Percentiles rank a stretch among this genome's conserved stretches.
These are phyloP conservation scores for Engraulis encrasicolus DNA, from an alignment of 2,113 vertebrate species.

Conservation along the genomic window DNA sequence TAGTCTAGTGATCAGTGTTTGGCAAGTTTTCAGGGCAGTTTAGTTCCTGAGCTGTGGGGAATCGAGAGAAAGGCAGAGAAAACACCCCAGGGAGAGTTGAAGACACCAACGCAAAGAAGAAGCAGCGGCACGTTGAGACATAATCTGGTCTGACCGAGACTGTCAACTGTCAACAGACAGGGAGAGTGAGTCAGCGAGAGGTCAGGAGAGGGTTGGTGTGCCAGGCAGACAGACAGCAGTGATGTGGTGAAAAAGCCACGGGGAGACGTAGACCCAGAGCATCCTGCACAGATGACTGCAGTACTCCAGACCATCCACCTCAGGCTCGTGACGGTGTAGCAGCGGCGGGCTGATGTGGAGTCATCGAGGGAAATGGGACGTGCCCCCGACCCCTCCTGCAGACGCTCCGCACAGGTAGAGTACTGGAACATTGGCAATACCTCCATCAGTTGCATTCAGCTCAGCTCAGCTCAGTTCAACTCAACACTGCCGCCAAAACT, in stretches of 20 bases:
- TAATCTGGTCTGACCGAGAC: not conserved
- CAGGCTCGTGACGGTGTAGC: not conserved
- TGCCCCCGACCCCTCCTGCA: conserved; percentile 40
- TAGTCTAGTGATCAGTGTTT: not conserved
- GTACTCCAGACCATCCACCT: not conserved
- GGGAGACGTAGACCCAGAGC: not conserved
- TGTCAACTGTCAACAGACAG: not conserved
- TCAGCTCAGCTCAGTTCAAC: no score
- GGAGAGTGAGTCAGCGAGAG: not conserved
- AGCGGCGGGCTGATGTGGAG: conserved; percentile 45
- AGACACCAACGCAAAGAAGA: not conserved
- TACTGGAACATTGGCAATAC: not conserved
- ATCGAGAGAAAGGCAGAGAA: not conserved
- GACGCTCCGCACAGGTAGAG: conserved; percentile 33
- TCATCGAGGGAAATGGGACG: conserved; percentile 49
- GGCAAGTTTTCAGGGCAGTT: not conserved
- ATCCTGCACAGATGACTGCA: not conserved
- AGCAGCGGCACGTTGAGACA: not conserved
- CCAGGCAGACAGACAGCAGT: not conserved
- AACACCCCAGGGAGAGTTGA: not conserved
- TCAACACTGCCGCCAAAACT: not conserved
- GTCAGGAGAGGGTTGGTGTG: not conserved
- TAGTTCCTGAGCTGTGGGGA: not conserved
- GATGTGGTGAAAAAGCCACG: not conserved
- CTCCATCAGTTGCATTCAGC: not conserved